A percentile compares a stretch with the other conserved stretches of the same genome.
Conservation (phyloP, 1,140 invertebrate genomes). For the Drosophila ogumai region DNA sequence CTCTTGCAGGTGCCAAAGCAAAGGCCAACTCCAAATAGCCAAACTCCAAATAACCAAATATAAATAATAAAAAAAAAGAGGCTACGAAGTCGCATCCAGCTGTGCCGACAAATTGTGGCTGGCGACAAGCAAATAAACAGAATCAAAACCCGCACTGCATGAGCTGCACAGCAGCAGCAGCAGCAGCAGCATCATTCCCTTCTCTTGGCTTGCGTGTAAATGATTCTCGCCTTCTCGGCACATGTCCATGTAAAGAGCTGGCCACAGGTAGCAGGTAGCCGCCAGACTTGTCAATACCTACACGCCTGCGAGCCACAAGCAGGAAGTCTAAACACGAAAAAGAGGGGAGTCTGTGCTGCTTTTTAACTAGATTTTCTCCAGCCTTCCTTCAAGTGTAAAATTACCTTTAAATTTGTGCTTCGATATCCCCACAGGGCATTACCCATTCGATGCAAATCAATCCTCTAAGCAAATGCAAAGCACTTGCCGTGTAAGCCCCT, state of each 20-base stretch:
- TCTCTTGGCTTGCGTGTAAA: constrained; percentile 68
- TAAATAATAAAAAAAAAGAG: not conserved
- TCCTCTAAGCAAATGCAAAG: constrained; percentile 53
- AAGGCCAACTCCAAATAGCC: constrained; percentile 32
- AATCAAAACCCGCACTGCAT: constrained; percentile 68
- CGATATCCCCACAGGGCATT: constrained; percentile 31
- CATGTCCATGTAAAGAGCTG: constrained; percentile 63
- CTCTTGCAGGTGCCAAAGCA: constrained; percentile 57
- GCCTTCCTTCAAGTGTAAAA: not conserved
- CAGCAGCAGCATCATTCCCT: constrained; percentile 4
- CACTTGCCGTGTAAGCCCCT: constrained; percentile 40
- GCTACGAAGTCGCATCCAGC: constrained; percentile 62
- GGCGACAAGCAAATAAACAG: constrained; percentile 82
- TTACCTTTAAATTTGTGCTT: constrained; percentile 19
- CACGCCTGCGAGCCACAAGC: constrained; percentile 59
- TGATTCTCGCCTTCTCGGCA: constrained; percentile 63
- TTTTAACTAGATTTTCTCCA: not conserved
- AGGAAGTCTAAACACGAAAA: not conserved
- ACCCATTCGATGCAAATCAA: constrained; percentile 26
- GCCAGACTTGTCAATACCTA: constrained; percentile 73
- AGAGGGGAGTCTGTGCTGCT: not conserved
- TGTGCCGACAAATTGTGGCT: constrained; percentile 80
- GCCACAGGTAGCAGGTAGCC: constrained; percentile 61
- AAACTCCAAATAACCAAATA: constrained; percentile 1
- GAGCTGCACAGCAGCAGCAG: constrained; percentile 10